Percentiles rank a stretch among this genome's conserved stretches.
Conservation (phyloP, 1,140 invertebrate genomes). For the Drosophila bocqueti region DNA sequence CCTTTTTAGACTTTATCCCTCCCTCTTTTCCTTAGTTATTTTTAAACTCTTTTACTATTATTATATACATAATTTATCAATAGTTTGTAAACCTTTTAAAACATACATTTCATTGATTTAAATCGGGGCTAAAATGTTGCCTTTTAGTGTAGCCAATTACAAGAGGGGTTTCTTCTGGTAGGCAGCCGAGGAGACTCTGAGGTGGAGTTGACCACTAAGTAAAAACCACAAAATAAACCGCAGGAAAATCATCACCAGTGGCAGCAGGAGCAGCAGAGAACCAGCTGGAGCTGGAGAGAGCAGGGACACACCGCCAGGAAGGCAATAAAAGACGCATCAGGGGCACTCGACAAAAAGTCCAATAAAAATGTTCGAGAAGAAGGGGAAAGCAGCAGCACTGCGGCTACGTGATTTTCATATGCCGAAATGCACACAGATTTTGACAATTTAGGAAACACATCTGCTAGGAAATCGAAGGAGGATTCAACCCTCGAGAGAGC, state of each 20-base stretch:
- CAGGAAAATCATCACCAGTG: slow-evolving; percentile 1
- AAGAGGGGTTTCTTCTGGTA: too few relatives aligned
- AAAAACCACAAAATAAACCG: slow-evolving; percentile 25
- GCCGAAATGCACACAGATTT: slow-evolving; percentile 80
- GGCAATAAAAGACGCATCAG: slow-evolving; percentile 44
- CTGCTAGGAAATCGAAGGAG: slow-evolving; percentile 71
- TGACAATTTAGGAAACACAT: slow-evolving; percentile 78
- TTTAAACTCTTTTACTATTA: too few relatives aligned
- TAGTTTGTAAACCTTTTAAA: too few relatives aligned
- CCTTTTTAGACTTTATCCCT: too few relatives aligned
- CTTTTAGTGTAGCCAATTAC: slow-evolving; percentile 1
- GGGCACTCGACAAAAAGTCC: slow-evolving; percentile 7
- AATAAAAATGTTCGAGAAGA: slow-evolving; percentile 32
- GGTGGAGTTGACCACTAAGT: slow-evolving; percentile 8
- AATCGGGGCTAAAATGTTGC: not conserved
- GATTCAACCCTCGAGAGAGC: slow-evolving; percentile 57
- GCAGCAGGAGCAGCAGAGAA: not conserved
- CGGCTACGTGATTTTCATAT: slow-evolving; percentile 74
- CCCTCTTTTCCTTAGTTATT: too few relatives aligned
- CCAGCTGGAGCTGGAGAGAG: not conserved
- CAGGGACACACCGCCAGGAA: not conserved
- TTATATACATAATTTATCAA: too few relatives aligned
- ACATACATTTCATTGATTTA: too few relatives aligned
- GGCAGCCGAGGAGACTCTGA: not conserved
- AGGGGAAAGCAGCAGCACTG: not conserved